Percentiles rank a stretch among this genome's conserved stretches.
Evolutionary conservation across 2,113 vertebrate genomes (phyloP).

Genomic region (Thamnaconus septentrionalis): DNA sequence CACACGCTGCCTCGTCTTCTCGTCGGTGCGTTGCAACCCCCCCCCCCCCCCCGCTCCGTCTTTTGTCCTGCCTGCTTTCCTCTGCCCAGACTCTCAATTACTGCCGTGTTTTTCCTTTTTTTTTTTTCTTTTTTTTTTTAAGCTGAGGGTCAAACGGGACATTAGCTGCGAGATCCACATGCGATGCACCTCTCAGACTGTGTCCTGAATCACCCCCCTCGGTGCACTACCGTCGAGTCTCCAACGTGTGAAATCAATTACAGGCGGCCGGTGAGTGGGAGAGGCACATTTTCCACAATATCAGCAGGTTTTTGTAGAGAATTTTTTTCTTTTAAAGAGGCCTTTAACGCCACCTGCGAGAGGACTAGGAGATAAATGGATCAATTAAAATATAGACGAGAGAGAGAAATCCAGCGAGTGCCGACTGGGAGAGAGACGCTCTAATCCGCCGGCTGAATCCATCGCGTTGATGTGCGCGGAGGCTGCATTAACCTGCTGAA

Average conservation of each 20-base stretch:
- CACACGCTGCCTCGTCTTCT: too few species aligned
- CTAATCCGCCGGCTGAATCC: too few species aligned
- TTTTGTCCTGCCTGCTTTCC: conserved; percentile 59
- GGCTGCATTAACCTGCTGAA: too few species aligned
- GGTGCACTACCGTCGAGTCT: conserved; percentile 44
- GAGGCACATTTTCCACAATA: conserved; percentile 6
- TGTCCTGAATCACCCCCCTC: conserved; percentile 46
- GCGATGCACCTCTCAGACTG: conserved; percentile 34
- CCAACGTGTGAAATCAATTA: conserved; percentile 56
- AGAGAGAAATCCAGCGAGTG: background rate
- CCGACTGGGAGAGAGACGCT: too few species aligned
- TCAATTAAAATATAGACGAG: conserved; percentile 15
- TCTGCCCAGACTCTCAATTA: conserved; percentile 33
- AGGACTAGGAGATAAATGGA: conserved; percentile 18
- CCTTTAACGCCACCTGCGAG: conserved; percentile 22
- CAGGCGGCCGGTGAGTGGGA: conserved; percentile 12
- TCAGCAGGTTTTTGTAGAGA: too few species aligned
- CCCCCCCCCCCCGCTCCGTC: conserved; percentile 39
- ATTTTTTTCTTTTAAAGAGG: conserved; percentile 6
- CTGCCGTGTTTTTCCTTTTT: conserved; percentile 45
- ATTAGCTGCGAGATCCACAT: conserved; percentile 4
- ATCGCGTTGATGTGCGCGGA: too few species aligned
- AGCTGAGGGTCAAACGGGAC: conserved; percentile 55
- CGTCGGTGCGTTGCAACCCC: conserved; percentile 9
- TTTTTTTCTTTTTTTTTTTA: background rate